Percentiles rank a stretch among this genome's conserved stretches.
Conservation (phyloP, 30 jellyfish, hydroid and myxozoan species). For the Phacellophora camtschatica region DNA sequence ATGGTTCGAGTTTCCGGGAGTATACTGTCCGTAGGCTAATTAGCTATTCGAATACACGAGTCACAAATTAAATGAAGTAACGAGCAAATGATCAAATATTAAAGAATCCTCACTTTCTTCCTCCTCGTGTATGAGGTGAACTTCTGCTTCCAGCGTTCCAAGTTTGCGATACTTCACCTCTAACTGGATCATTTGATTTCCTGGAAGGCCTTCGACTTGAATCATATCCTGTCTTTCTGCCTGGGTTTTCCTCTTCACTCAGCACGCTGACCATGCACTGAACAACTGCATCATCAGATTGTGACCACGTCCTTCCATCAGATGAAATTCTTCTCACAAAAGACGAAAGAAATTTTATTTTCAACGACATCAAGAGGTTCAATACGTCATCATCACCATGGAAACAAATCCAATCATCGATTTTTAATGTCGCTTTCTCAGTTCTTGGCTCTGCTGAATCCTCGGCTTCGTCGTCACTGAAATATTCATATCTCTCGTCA, state of each 20-base stretch:
- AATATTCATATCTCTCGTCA: too few relatives aligned
- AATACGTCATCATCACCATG: conserved; percentile 84
- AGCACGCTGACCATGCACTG: conserved; percentile 70
- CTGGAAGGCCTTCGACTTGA: conserved; percentile 15
- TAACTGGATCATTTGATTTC: conserved; percentile 24
- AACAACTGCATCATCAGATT: conserved; percentile 79
- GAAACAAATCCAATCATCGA: conserved; percentile 91
- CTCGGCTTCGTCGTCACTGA: conserved; percentile 34
- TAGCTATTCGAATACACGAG: too few relatives aligned
- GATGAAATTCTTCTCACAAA: conserved; percentile 70
- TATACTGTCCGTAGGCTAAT: too few relatives aligned
- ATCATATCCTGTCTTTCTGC: conserved; percentile 26
- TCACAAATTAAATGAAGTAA: too few relatives aligned
- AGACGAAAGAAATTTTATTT: conserved; percentile 67
- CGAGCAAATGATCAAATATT: too few relatives aligned
- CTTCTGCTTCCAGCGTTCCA: conserved; percentile 39
- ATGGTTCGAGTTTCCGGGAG: too few relatives aligned
- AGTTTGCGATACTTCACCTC: conserved; percentile 8
- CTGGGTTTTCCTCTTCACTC: conserved; percentile 65
- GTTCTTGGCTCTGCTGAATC: not conserved
- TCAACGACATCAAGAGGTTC: conserved; percentile 56
- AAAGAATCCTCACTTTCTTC: conserved; percentile 25
- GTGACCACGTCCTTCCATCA: conserved; percentile 85
- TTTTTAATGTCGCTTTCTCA: conserved; percentile 55
- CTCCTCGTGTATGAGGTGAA: conserved; percentile 31